These are phyloP conservation scores for Laticauda colubrina DNA, from an alignment of 2,113 vertebrate species.

Conservation along the genomic window DNA sequence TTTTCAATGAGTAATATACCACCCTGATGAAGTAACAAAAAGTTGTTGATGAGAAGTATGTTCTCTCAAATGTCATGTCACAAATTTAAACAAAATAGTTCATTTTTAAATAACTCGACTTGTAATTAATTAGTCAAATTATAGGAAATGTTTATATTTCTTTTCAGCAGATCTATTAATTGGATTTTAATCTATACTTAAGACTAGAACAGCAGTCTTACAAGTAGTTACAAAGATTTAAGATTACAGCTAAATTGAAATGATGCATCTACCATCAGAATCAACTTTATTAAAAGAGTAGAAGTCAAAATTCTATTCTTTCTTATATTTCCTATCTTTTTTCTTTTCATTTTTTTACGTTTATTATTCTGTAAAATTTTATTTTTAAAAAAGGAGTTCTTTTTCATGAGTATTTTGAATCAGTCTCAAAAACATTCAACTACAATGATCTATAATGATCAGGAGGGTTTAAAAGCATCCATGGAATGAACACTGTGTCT, in stretches of 20 bases:
- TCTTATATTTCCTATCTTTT: neutral
- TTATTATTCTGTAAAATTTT: neutral
- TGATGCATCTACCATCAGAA: neutral
- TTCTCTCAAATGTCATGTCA: neutral
- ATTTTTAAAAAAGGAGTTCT: neutral
- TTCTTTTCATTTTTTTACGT: neutral
- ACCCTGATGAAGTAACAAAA: slow-evolving; percentile 34
- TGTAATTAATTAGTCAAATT: neutral
- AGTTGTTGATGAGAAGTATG: slow-evolving; percentile 27
- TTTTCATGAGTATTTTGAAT: neutral
- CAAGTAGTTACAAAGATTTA: neutral
- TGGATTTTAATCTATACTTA: neutral
- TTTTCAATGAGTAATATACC: slow-evolving; percentile 37
- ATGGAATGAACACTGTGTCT: too few species aligned
- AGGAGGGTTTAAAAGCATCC: neutral
- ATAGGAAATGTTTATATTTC: neutral
- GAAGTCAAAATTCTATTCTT: neutral
- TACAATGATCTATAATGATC: neutral
- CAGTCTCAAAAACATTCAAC: neutral
- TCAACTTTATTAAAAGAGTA: neutral
- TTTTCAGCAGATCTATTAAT: neutral
- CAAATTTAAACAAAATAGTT: slow-evolving; percentile 15
- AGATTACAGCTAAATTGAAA: neutral
- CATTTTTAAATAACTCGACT: neutral
- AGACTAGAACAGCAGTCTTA: neutral